A percentile compares a stretch with the other conserved stretches of the same genome.
These are phyloP conservation scores for Lithophane semibrunnea DNA, from an alignment of 2,888 invertebrate genomes.

Conservation along the genomic window DNA sequence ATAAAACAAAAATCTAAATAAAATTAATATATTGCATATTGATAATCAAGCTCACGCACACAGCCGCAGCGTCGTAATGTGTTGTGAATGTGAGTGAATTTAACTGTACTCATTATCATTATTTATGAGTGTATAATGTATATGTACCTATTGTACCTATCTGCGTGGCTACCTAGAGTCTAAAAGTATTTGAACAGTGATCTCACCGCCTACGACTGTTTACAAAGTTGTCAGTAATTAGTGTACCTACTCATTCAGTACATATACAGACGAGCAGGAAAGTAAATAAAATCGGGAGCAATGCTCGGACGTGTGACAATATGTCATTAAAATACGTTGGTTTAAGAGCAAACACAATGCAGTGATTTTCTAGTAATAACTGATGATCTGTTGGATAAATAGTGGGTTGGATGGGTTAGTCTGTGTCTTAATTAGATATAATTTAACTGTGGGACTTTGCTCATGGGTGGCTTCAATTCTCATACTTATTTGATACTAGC, in stretches of 20 bases:
- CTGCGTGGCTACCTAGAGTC: constrained; percentile 17
- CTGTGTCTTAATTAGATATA: not conserved
- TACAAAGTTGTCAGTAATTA: constrained; percentile 46
- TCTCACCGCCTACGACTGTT: constrained; percentile 45
- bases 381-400: constrained; percentile 37
- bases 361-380: constrained; percentile 38
- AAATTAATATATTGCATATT: too few relatives aligned
- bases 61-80: too few relatives aligned
- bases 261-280: not conserved
- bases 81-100: too few relatives aligned
- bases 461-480: not conserved
- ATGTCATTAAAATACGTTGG: constrained; percentile 34
- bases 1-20: too few relatives aligned
- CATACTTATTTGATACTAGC: not conserved
- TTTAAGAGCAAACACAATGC: constrained; percentile 14
- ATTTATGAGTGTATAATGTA: too few relatives aligned
- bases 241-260: constrained; percentile 31
- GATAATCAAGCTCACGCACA: too few relatives aligned
- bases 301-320: constrained; percentile 26
- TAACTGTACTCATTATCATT: too few relatives aligned
- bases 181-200: constrained; percentile 42
- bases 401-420: not conserved
- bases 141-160: too few relatives aligned
- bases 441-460: not conserved
- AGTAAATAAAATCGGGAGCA: constrained; percentile 34